phyloP scores from a whole-genome alignment of 2,888 invertebrate species.

The Cepaea hortensis region DNA sequence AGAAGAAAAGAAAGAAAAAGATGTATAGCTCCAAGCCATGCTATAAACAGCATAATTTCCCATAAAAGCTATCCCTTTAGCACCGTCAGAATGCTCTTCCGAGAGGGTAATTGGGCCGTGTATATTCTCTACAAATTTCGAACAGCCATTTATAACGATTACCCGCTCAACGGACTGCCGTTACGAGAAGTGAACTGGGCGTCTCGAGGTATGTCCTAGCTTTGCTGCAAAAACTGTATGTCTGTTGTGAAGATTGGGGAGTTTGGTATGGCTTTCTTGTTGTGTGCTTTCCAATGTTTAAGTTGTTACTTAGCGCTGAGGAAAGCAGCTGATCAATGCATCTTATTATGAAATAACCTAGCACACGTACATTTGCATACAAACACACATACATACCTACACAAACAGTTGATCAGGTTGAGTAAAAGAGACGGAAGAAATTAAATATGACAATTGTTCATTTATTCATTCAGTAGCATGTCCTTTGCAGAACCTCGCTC shows the following conservation, averaged over 20 bases:
- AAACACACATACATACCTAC: too few relatives aligned
- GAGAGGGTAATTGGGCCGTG: constrained; percentile 28
- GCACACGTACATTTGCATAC: too few relatives aligned
- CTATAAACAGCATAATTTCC: constrained; percentile 19
- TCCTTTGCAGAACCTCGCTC: too few relatives aligned
- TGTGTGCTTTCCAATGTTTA: too few relatives aligned
- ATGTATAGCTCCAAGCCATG: constrained; percentile 2
- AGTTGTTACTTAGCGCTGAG: too few relatives aligned
- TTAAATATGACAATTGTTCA: too few relatives aligned
- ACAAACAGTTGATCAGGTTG: too few relatives aligned
- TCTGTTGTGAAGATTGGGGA: background rate
- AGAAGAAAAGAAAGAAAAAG: background rate
- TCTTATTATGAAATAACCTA: too few relatives aligned
- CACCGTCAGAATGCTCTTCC: background rate
- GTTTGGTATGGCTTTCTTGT: background rate
- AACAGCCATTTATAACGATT: constrained; percentile 33
- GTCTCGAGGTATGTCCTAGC: background rate
- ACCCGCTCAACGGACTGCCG: constrained; percentile 10
- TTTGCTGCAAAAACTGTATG: background rate
- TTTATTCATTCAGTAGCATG: too few relatives aligned
- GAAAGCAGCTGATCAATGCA: too few relatives aligned
- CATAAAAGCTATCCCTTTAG: constrained; percentile 25
- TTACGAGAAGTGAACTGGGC: background rate
- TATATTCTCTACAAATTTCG: constrained; percentile 31
- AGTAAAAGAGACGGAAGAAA: too few relatives aligned